phyloP scores from a whole-genome alignment of 37 sponge, comb jelly and placozoan species.

The Geodia barretti region DNA sequence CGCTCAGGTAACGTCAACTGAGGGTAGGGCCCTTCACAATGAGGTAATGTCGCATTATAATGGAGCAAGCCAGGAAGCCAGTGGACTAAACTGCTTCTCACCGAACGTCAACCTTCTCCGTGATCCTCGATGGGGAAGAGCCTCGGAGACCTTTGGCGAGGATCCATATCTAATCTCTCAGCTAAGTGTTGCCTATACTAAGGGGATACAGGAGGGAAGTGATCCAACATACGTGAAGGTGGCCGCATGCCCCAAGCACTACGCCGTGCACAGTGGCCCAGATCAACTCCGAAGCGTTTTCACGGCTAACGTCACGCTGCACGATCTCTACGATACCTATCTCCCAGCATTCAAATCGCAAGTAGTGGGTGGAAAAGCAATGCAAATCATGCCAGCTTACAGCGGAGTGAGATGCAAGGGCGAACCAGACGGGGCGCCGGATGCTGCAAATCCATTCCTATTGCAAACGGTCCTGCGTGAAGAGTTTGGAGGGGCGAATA shows the following conservation, averaged over 20 bases:
- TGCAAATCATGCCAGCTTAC: slow-evolving; percentile 82
- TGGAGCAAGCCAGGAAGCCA: slow-evolving; percentile 79
- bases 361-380: slow-evolving; percentile 57
- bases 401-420: slow-evolving; percentile 46
- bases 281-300: slow-evolving; percentile 42
- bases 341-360: slow-evolving; percentile 77
- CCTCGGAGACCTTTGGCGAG: slow-evolving; percentile 70
- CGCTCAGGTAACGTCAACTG: slow-evolving; percentile 51
- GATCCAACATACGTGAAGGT: slow-evolving; percentile 58
- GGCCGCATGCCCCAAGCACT: slow-evolving; percentile 79
- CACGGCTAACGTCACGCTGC: slow-evolving; percentile 49
- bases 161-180: slow-evolving; percentile 66
- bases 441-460: slow-evolving; percentile 72
- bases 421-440: slow-evolving; percentile 66
- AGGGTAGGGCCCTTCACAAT: slow-evolving; percentile 82
- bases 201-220: slow-evolving; percentile 62
- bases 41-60: slow-evolving; percentile 41
- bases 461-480: slow-evolving; percentile 58
- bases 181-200: slow-evolving; percentile 58
- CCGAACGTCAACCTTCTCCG: slow-evolving; percentile 81
- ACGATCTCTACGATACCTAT: slow-evolving; percentile 79
- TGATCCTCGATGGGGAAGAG: slow-evolving; percentile 79
- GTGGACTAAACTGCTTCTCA: slow-evolving; percentile 84
- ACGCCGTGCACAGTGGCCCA: slow-evolving; percentile 76
- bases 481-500: slow-evolving; percentile 63